A percentile compares a stretch with the other conserved stretches of the same genome.
Conservation (phyloP, 2,113 vertebrate genomes). For the Neomonachus schauinslandi region DNA sequence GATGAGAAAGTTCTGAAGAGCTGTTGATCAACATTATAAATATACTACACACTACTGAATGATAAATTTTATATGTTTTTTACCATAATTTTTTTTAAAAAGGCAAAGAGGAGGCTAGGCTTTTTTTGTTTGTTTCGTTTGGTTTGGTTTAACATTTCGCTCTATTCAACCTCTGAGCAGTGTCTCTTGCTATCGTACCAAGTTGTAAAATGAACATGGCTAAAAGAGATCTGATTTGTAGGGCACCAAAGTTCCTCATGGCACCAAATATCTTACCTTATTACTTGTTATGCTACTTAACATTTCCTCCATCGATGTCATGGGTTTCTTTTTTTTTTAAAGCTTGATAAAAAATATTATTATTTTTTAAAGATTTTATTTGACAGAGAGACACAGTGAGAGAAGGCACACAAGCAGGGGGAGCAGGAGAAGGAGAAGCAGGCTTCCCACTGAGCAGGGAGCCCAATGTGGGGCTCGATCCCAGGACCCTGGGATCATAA, state of each 20-base stretch:
- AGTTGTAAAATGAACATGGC: conserved; percentile 45
- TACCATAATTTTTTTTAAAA: not conserved
- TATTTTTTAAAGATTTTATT: not conserved
- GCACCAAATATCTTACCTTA: not conserved
- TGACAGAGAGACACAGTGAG: too few relatives aligned
- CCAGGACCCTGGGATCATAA: too few relatives aligned
- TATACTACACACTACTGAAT: not conserved
- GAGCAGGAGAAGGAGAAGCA: too few relatives aligned
- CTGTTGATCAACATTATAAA: not conserved
- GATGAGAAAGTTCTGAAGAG: conserved; percentile 19
- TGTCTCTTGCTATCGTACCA: not conserved
- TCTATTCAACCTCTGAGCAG: conserved; percentile 45
- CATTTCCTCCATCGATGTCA: not conserved
- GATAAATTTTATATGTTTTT: not conserved
- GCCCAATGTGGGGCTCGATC: too few relatives aligned
- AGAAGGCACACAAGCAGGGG: too few relatives aligned
- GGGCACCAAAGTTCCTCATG: not conserved
- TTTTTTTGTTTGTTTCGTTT: not conserved
- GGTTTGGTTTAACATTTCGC: not conserved
- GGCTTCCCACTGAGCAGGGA: too few relatives aligned
- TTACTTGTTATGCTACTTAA: not conserved
- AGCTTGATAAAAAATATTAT: not conserved
- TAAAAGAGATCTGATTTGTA: conserved; percentile 22
- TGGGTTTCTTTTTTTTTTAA: not conserved
- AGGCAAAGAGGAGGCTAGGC: not conserved